Conservation (phyloP, 2,888 invertebrate genomes). For the Tetranychus piercei region DNA sequence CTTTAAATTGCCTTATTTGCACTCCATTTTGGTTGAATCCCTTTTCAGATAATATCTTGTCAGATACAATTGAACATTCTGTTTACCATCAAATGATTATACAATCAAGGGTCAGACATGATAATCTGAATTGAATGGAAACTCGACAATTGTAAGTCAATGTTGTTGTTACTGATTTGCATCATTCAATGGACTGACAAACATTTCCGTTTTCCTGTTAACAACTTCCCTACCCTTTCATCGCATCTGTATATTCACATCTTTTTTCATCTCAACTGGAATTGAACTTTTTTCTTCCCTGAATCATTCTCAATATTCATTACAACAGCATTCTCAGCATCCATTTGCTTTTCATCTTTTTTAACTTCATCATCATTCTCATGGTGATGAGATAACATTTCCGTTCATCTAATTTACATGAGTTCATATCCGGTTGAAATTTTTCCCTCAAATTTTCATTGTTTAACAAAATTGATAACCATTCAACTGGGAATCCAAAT, state of each 20-base stretch:
- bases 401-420: not conserved
- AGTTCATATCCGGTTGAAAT: not conserved
- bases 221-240: not conserved
- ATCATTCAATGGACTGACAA: not conserved
- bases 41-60: no score
- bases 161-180: no score
- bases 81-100: no score
- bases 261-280: not conserved
- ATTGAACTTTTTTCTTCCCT: not conserved
- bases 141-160: no score
- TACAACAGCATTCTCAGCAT: not conserved
- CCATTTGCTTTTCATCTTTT: not conserved
- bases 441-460: not conserved
- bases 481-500: not conserved
- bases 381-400: not conserved
- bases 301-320: not conserved
- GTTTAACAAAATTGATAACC: not conserved
- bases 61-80: no score
- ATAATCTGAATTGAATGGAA: no score
- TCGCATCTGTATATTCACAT: not conserved
- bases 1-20: no score
- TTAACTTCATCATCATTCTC: not conserved
- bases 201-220: not conserved
- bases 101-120: no score
- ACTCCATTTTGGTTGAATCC: no score